A percentile compares a stretch with the other conserved stretches of the same genome.
phyloP scores from a whole-genome alignment of 53 echinoderm and acorn worm species.

The Echinarachnius parma region DNA sequence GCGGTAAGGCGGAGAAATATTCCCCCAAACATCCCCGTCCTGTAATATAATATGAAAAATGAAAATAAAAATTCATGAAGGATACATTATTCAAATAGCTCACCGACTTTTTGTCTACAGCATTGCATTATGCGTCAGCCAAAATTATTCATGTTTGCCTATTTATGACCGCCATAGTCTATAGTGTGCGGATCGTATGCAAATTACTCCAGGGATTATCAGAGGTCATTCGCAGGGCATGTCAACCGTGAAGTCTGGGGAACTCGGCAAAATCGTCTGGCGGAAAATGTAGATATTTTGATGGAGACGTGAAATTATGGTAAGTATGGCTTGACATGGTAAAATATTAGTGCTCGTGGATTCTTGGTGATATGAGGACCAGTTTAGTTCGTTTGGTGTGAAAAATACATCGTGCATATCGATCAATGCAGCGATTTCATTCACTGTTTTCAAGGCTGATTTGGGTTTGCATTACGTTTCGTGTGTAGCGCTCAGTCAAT shows the following conservation, averaged over 20 bases:
- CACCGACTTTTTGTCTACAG: too few species aligned
- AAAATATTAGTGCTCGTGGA: slow-evolving; percentile 20
- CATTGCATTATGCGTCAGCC: too few species aligned
- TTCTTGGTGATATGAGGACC: not conserved
- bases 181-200: slow-evolving; percentile 8
- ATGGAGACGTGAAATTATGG: slow-evolving; percentile 1
- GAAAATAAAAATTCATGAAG: not conserved
- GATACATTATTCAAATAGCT: too few species aligned
- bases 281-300: slow-evolving; percentile 23
- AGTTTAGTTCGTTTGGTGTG: not conserved
- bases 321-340: slow-evolving; percentile 34
- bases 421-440: slow-evolving; percentile 7
- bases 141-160: not conserved
- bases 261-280: slow-evolving; percentile 32
- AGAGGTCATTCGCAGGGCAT: slow-evolving; percentile 40
- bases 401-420: not conserved
- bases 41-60: not conserved
- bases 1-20: not conserved
- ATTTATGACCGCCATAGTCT: not conserved
- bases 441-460: slow-evolving; percentile 19
- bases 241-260: slow-evolving; percentile 37
- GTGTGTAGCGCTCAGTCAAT: slow-evolving; percentile 31
- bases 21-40: not conserved
- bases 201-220: slow-evolving; percentile 45
- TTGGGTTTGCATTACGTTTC: slow-evolving; percentile 15